A percentile compares a stretch with the other conserved stretches of the same genome.
Evolutionary conservation across 1,140 invertebrate genomes (phyloP).

Genomic region (Drosophila pachea): DNA sequence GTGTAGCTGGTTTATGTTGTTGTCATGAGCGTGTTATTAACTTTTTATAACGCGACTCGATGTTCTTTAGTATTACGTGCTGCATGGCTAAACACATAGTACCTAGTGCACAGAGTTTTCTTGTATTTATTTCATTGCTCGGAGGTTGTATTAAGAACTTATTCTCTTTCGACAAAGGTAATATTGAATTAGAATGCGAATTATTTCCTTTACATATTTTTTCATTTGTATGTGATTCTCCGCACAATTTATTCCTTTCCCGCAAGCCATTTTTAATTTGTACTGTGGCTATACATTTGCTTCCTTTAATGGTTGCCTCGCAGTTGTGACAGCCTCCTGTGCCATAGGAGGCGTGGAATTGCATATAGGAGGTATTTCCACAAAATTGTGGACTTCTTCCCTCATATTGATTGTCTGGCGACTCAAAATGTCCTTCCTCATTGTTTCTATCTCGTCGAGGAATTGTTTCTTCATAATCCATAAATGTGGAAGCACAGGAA

Average conservation of each 20-base stretch:
- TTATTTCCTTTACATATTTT: too few species aligned
- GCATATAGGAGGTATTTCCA: constrained; percentile 48
- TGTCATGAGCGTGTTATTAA: constrained; percentile 52
- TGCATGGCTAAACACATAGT: constrained; percentile 51
- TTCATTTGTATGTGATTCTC: background rate
- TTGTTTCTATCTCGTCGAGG: constrained; percentile 41
- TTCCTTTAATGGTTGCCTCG: constrained; percentile 32
- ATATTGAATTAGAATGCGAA: too few species aligned
- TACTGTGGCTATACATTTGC: background rate
- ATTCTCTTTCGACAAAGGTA: too few species aligned
- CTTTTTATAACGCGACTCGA: constrained; percentile 52
- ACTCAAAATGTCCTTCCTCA: constrained; percentile 8
- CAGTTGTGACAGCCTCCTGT: constrained; percentile 64
- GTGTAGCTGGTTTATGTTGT: constrained; percentile 23
- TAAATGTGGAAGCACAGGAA: constrained; percentile 81
- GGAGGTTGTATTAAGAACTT: background rate
- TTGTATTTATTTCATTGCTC: constrained; percentile 8
- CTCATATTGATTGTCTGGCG: constrained; percentile 25
- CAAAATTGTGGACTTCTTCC: constrained; percentile 33
- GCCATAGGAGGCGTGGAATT: constrained; percentile 64
- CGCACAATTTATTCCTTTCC: background rate
- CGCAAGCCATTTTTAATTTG: background rate
- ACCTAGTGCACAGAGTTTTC: constrained; percentile 31
- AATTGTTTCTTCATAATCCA: constrained; percentile 78
- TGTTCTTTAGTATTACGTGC: constrained; percentile 44